A percentile compares a stretch with the other conserved stretches of the same genome.
Conservation (phyloP, 1,140 invertebrate species). For the Bombus confusus region DNA sequence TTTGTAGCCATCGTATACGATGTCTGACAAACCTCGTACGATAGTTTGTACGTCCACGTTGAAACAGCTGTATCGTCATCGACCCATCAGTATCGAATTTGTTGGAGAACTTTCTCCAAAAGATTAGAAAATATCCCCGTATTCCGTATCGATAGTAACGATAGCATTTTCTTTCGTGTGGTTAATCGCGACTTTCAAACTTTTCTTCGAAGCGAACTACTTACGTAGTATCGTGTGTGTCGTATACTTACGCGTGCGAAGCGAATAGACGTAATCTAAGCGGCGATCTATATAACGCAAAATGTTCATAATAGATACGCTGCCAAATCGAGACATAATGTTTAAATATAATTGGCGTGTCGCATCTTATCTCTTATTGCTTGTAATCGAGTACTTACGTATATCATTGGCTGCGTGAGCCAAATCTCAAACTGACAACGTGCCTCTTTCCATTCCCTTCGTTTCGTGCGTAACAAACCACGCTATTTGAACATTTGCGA, state of each 20-base stretch:
- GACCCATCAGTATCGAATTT: background rate
- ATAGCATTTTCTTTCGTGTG: background rate
- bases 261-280: background rate
- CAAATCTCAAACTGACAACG: background rate
- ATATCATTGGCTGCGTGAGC: background rate
- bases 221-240: background rate
- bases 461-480: background rate
- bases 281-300: background rate
- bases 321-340: background rate
- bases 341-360: background rate
- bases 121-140: background rate
- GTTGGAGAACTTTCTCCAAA: background rate
- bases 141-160: background rate
- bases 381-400: background rate
- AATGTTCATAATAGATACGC: background rate
- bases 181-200: background rate
- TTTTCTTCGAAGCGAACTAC: background rate
- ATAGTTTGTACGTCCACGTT: no score
- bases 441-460: background rate
- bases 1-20: no score
- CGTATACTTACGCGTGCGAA: background rate
- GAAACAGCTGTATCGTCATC: no score
- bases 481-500: background rate
- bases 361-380: constrained; percentile 1
- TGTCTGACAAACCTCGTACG: no score